Evolutionary conservation across 2,888 invertebrate species (phyloP).

Genomic region (Spisula subtruncata): DNA sequence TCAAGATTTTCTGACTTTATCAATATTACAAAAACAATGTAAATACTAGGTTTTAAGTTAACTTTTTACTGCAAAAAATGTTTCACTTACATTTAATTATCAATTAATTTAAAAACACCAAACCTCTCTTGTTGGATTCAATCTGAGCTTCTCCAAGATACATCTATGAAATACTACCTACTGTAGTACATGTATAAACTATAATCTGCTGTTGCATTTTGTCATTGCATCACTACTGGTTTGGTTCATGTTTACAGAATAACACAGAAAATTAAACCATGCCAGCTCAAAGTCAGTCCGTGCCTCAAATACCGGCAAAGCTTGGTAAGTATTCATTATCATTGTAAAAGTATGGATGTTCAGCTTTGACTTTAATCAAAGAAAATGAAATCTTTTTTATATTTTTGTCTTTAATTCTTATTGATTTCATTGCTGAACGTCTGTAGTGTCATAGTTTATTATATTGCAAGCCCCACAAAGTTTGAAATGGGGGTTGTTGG

Average conservation of each 20-base stretch:
- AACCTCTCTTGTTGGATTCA: too few relatives aligned
- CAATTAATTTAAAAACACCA: too few relatives aligned
- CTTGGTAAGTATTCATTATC: slow-evolving; percentile 67
- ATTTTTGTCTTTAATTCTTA: not conserved
- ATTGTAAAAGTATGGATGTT: not conserved
- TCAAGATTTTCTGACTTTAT: too few relatives aligned
- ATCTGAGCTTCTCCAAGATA: too few relatives aligned
- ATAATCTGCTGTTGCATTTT: not conserved
- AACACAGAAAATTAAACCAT: slow-evolving; percentile 68
- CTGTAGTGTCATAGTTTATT: not conserved
- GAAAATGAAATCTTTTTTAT: not conserved
- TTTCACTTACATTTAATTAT: too few relatives aligned
- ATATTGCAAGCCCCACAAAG: not conserved
- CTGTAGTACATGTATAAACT: not conserved
- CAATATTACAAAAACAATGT: too few relatives aligned
- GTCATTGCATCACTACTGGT: slow-evolving; percentile 41
- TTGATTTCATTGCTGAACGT: too few relatives aligned
- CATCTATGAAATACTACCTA: too few relatives aligned
- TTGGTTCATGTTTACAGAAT: slow-evolving; percentile 65
- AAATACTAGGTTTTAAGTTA: too few relatives aligned
- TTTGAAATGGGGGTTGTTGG: not conserved
- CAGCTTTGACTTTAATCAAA: not conserved
- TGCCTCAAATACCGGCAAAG: slow-evolving; percentile 67
- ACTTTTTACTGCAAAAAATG: too few relatives aligned
- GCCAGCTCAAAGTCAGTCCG: slow-evolving; percentile 61